Evolutionary conservation across 1,140 invertebrate species (phyloP).

Genomic region (Drosophila arawakana): DNA sequence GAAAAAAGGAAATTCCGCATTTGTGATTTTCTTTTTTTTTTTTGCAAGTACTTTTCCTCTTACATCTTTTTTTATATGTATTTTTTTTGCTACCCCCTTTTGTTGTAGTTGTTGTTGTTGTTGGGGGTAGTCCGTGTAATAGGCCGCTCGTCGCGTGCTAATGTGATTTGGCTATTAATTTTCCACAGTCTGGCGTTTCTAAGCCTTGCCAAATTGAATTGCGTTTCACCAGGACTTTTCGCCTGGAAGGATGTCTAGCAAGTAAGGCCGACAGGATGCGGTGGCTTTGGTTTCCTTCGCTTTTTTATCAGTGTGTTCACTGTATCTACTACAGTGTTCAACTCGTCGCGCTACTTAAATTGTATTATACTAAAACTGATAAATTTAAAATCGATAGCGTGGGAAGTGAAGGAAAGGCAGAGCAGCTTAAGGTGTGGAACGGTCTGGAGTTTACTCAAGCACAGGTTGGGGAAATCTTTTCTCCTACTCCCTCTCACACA

Average conservation of each 20-base stretch:
- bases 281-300: constrained; percentile 31
- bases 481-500: not conserved
- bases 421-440: constrained; percentile 1
- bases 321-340: constrained; percentile 9
- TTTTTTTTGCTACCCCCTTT: constrained; percentile 34
- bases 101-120: not conserved
- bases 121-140: constrained; percentile 41
- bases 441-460: constrained; percentile 39
- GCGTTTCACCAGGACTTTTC: constrained; percentile 36
- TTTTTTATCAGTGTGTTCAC: constrained; percentile 29
- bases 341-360: constrained; percentile 32
- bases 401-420: not conserved
- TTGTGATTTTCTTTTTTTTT: constrained; percentile 40
- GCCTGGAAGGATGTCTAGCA: constrained; percentile 20
- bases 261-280: constrained; percentile 19
- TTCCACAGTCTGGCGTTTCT: constrained; percentile 50
- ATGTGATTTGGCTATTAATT: constrained; percentile 69
- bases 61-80: constrained; percentile 14
- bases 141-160: constrained; percentile 57
- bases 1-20: constrained; percentile 49
- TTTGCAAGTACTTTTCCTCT: constrained; percentile 7
- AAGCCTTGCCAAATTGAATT: constrained; percentile 61
- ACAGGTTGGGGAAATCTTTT: not conserved
- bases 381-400: constrained; percentile 59
- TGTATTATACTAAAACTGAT: constrained; percentile 47